Base-by-base conservation (phyloP, 1,140 invertebrate species). In the Zaprionus africanus region DNA sequence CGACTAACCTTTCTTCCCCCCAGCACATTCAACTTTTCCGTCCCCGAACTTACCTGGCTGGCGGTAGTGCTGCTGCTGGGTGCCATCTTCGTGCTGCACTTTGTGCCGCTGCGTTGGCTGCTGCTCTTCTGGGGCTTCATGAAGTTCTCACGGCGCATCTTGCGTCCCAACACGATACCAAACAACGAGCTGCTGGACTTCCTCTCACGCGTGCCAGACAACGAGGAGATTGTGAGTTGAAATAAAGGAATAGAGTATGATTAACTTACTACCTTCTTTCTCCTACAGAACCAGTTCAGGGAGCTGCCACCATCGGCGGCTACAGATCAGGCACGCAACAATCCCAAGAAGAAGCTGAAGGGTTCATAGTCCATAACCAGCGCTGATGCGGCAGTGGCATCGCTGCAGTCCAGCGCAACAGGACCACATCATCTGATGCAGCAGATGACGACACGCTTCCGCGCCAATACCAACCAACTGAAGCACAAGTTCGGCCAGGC, bases 181-280 rank as follows among this genome's bases (percentile, higher is more conserved):
- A 99, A 99, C 93, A 99, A 99, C 93, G 99, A 99, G 95, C 93
- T 99, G 19, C 93, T 99, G 66, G 99, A 99, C 94, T 96, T 99
- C 81, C 93, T 99, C 66, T 99, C 98, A 0, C 94, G 99, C 77
- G 97, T 99, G 62, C 99, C 99, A 22, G 98, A 99, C 92, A 97
- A 99, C 92, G 97, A 98, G 93, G 97, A 97, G 94, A 94, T 99
- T 93, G 96, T 97, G 93, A 96, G 95, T 94, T 1, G 31, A 31
- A 0, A 19, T 15, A 34, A 17, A 43, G 15, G 31, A 17, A 12
- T 15, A 1, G 4, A 4, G 28, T 38, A 38, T 17, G 17, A 19
- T 22, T 1, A 4, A 51, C 6, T 1, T 26, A 34, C 2, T 62
- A 57, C 5, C 9, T 26, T 57, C 7, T 5, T 1, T 19, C 60